A percentile compares a stretch with the other conserved stretches of the same genome.
Conservation (phyloP, 2,888 invertebrate genomes). For the Ormyrus labotus region DNA sequence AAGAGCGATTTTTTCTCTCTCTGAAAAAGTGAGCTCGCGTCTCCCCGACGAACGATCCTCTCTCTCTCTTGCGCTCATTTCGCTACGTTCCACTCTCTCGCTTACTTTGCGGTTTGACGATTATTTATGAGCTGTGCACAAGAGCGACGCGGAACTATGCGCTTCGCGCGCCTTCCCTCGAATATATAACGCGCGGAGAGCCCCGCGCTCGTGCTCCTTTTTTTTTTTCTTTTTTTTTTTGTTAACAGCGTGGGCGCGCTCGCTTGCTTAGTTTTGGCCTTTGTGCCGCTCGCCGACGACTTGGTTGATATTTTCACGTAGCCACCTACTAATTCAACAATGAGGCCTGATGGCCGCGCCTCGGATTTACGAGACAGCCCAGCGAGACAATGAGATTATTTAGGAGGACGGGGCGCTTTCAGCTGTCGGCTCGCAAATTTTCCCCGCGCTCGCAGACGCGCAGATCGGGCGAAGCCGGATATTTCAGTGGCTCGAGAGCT, state of each 20-base stretch:
- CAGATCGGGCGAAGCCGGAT: not conserved
- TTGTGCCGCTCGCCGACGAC: not conserved
- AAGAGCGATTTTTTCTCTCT: too few species aligned
- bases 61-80: not conserved
- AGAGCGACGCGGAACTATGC: not conserved
- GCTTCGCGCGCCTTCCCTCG: too few species aligned
- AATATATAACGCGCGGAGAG: too few species aligned
- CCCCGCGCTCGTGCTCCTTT: not conserved
- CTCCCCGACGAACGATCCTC: not conserved
- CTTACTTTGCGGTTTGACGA: constrained; percentile 23
- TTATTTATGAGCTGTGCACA: constrained; percentile 35
- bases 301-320: not conserved
- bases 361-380: constrained; percentile 25
- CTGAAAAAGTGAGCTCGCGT: not conserved
- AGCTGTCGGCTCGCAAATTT: not conserved
- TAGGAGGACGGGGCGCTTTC: constrained; percentile 16
- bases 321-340: constrained; percentile 19
- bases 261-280: not conserved
- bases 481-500: constrained; percentile 2
- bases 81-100: too few species aligned
- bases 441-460: not conserved
- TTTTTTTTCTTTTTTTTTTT: not conserved
- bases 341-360: not conserved
- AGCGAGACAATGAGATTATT: constrained; percentile 32
- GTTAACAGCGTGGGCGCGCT: not conserved